Evolutionary conservation across 2,113 vertebrate species (phyloP).

Genomic region (Mesocricetus auratus): DNA sequence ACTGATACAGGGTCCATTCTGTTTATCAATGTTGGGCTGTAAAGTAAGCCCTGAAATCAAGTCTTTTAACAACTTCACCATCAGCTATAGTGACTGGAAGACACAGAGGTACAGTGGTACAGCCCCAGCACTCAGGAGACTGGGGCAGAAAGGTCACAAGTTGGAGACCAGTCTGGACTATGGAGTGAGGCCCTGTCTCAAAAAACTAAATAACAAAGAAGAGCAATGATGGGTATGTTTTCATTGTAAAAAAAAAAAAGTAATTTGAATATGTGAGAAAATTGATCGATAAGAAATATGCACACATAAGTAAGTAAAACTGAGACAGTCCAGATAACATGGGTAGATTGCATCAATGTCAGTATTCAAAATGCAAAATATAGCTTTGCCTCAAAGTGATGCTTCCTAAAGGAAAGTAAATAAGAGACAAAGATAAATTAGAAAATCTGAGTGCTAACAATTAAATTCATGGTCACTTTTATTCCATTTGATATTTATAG

Average conservation of each 20-base stretch:
- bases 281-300: conserved; percentile 49
- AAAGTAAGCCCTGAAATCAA: conserved; percentile 48
- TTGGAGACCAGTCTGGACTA: neutral
- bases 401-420: neutral
- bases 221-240: conserved; percentile 27
- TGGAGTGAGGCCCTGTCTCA: neutral
- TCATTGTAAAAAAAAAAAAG: conserved; percentile 29
- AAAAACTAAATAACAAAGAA: neutral
- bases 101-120: neutral
- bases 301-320: conserved; percentile 10
- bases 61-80: conserved; percentile 47
- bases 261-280: conserved; percentile 56
- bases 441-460: conserved; percentile 54
- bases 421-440: conserved; percentile 63
- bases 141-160: neutral
- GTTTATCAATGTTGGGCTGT: conserved; percentile 47
- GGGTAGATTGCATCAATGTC: conserved; percentile 11
- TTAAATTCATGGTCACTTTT: conserved; percentile 53
- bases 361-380: conserved; percentile 45
- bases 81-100: neutral
- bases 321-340: neutral
- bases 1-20: conserved; percentile 56
- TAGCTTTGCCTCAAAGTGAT: conserved; percentile 25
- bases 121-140: neutral
- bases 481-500: conserved; percentile 37